Evolutionary conservation across 2,888 invertebrate species (phyloP), one percentile per base, ranked within the genome.

Genomic region (Leucozona laternaria): DNA sequence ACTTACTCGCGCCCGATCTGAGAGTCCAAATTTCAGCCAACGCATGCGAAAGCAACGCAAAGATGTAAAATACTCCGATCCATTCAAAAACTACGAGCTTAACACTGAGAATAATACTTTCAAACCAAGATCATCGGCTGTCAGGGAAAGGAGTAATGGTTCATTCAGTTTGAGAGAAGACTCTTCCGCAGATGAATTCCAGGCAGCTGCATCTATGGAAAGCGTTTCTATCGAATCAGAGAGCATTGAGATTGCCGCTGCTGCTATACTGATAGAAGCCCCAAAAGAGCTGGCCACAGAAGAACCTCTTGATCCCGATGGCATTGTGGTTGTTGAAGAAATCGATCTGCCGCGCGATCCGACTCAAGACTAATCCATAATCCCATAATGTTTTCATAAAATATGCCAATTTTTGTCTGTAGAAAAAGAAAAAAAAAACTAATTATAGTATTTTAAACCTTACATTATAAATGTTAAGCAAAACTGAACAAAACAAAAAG

Each of bases 31-130:
- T 68, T 91, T 92, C 72, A 89, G 87, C 60, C 89, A 89, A 72
- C 89, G 90, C 53, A 89, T 88, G 66, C 28, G 88, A 79, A 89
- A 75, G 78, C 88, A 85, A 73, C 88, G 82, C 84, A 88, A 84
- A 72, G 57, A 88, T 10, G 88, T 83, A 2, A 91, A 91, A 68
- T 90, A 90, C 28, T 90, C 90, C 1, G 92, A 93, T 89, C 91
- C 91, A 8, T 92, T 91, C 62, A 92, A 91, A 72, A 92, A 90
- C 81, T 92, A 92, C 88, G 92, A 92, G 86, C 89, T 92, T 6
- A 92, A 92, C 85, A 89, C 90, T 0, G 91, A 92, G 11, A 92
- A 91, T 83, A 92, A 92, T 73, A 91, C 90, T 22, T 92, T 92
- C 76, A 92, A 90, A 79, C 92, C 92, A 3, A 82, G 86, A 2